Percentiles rank a stretch among this genome's conserved stretches.
These are phyloP conservation scores for Lordiphosa clarofinis DNA, from an alignment of 1,140 invertebrate species.

Conservation along the genomic window DNA sequence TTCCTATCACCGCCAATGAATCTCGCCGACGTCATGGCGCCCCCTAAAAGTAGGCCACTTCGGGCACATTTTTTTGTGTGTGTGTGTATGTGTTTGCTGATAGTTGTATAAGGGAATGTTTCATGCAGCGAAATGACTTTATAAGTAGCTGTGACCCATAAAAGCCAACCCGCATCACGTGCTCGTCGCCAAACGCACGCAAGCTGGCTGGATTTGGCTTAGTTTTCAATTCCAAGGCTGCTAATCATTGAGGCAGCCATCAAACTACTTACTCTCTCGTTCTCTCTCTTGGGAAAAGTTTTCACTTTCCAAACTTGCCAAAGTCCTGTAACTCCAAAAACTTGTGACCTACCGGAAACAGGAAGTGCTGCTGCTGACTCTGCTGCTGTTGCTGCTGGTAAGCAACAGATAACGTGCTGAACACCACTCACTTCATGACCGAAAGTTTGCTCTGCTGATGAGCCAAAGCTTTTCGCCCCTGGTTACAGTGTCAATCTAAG, in stretches of 20 bases:
- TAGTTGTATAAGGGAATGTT: constrained; percentile 40
- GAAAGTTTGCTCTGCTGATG: constrained; percentile 34
- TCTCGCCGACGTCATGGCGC: constrained; percentile 38
- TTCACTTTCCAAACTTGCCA: constrained; percentile 45
- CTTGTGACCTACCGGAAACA: no score
- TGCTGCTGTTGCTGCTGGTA: constrained; percentile 13
- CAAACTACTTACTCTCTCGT: constrained; percentile 10
- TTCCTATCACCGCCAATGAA: constrained; percentile 64
- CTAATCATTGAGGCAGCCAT: constrained; percentile 59
- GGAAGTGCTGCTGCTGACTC: neutral
- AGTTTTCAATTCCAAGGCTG: constrained; percentile 41
- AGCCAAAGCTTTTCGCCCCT: constrained; percentile 15
- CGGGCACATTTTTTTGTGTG: constrained; percentile 2
- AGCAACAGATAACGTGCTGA: constrained; percentile 47
- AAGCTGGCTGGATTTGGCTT: constrained; percentile 15
- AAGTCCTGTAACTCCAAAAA: constrained; percentile 37
- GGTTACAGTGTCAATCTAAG: constrained; percentile 14
- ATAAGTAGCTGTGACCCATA: constrained; percentile 67
- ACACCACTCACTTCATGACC: constrained; percentile 34
- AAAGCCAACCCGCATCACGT: constrained; percentile 24
- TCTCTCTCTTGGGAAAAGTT: constrained; percentile 30
- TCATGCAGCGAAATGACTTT: constrained; percentile 54
- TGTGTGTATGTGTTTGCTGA: neutral
- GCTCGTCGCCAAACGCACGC: constrained; percentile 8
- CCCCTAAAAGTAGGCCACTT: constrained; percentile 51